A percentile compares a stretch with the other conserved stretches of the same genome.
phyloP scores from a whole-genome alignment of 2,797 vertebrate species.

The Hirundo rustica region DNA sequence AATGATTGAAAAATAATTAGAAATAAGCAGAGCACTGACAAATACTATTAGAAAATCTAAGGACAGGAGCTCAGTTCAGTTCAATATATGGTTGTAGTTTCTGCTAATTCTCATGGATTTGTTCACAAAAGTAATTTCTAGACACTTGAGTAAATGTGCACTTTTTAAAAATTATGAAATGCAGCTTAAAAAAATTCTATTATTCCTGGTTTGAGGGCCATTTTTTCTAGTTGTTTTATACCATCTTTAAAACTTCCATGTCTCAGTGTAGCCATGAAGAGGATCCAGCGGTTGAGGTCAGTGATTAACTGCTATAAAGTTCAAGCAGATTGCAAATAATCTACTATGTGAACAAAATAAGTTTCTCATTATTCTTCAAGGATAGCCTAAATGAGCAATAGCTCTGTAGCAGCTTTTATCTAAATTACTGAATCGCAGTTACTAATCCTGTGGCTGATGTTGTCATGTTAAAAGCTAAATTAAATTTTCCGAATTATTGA shows the following conservation, averaged over 20 bases:
- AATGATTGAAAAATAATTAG: neutral
- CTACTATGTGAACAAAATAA: neutral
- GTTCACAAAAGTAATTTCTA: neutral
- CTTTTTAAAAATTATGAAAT: neutral
- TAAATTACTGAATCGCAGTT: constrained; percentile 26
- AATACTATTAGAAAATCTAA: neutral
- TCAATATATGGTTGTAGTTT: neutral
- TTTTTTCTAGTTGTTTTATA: neutral
- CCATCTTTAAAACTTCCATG: neutral
- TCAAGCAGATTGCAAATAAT: constrained; percentile 28
- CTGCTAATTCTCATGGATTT: neutral
- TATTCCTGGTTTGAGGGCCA: neutral
- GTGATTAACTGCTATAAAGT: neutral
- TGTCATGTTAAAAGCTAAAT: constrained; percentile 57
- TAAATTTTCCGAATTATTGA: constrained; percentile 58
- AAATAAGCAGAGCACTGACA: neutral
- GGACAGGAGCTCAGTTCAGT: neutral
- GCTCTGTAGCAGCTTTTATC: neutral
- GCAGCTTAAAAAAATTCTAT: neutral
- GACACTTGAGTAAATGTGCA: neutral
- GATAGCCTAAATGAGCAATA: neutral
- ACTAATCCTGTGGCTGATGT: constrained; percentile 49
- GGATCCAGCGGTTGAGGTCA: neutral
- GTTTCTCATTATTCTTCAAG: constrained; percentile 47
- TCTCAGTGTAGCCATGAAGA: neutral